Percentiles rank a stretch among this genome's conserved stretches.
Evolutionary conservation across 2,113 vertebrate species (phyloP).

Genomic region (Cygnus buccinator): DNA sequence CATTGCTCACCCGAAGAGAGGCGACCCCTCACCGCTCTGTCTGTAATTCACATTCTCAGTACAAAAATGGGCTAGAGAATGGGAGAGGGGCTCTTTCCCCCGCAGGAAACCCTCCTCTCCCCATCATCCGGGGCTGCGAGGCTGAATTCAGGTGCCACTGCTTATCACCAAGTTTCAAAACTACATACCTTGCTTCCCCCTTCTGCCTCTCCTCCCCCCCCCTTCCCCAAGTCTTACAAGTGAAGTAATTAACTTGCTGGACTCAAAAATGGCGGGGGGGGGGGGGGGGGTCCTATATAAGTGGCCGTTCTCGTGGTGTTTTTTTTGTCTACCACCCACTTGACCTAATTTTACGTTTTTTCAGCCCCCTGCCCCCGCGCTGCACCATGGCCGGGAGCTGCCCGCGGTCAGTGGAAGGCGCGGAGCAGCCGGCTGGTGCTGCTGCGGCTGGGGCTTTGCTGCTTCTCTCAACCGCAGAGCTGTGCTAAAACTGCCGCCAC

Average conservation of each 20-base stretch:
- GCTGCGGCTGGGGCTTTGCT: background rate
- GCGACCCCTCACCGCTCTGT: background rate
- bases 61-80: background rate
- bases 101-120: background rate
- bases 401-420: background rate
- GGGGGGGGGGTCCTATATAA: no score
- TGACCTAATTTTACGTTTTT: no score
- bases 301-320: no score
- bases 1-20: background rate
- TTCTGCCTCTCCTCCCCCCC: background rate
- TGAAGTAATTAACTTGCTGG: no score
- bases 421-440: background rate
- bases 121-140: background rate
- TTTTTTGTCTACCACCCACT: no score
- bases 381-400: background rate
- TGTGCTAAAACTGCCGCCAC: background rate
- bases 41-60: conserved; percentile 56
- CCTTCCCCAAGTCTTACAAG: no score
- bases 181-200: background rate
- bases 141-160: background rate
- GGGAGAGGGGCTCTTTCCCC: background rate
- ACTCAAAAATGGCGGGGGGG: no score
- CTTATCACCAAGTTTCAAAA: background rate
- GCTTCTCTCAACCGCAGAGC: background rate
- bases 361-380: no score